Conservation (phyloP, 2,113 vertebrate species). For the Anoura caudifer region DNA sequence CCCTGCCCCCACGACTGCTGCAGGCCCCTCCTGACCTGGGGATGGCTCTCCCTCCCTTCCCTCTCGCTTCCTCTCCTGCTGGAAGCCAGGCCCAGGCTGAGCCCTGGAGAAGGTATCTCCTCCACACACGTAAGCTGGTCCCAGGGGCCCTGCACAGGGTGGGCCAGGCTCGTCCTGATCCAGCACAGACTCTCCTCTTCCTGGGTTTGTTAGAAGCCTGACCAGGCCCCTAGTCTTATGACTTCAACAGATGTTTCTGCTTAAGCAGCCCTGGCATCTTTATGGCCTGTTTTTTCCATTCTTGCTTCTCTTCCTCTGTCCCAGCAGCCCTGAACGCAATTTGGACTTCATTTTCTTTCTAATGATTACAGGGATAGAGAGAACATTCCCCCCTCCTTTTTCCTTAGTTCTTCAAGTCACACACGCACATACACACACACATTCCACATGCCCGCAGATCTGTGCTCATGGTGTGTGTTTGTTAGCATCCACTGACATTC, state of each 20-base stretch:
- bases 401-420: slow-evolving; percentile 4
- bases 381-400: neutral
- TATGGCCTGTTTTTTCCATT: slow-evolving; percentile 88
- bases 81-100: neutral
- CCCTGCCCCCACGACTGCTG: neutral
- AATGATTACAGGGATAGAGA: slow-evolving; percentile 66
- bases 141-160: slow-evolving; percentile 71
- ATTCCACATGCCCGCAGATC: neutral
- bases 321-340: slow-evolving; percentile 82
- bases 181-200: slow-evolving; percentile 82
- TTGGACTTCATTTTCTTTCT: slow-evolving; percentile 74
- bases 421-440: neutral
- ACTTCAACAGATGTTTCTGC: slow-evolving; percentile 87
- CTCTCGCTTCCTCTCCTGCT: neutral
- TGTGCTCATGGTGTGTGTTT: neutral
- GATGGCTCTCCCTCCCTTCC: neutral
- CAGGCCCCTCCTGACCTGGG: slow-evolving; percentile 1
- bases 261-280: slow-evolving; percentile 87
- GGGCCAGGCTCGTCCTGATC: slow-evolving; percentile 77
- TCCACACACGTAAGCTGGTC: slow-evolving; percentile 57
- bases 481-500: neutral
- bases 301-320: slow-evolving; percentile 79
- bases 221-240: slow-evolving; percentile 76
- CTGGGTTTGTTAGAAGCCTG: slow-evolving; percentile 83
- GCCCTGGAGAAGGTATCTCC: slow-evolving; percentile 67